Evolutionary conservation across 2,113 vertebrate genomes (phyloP), one percentile per base, ranked within the genome.

Genomic region (Syngnathoides biaculeatus): DNA sequence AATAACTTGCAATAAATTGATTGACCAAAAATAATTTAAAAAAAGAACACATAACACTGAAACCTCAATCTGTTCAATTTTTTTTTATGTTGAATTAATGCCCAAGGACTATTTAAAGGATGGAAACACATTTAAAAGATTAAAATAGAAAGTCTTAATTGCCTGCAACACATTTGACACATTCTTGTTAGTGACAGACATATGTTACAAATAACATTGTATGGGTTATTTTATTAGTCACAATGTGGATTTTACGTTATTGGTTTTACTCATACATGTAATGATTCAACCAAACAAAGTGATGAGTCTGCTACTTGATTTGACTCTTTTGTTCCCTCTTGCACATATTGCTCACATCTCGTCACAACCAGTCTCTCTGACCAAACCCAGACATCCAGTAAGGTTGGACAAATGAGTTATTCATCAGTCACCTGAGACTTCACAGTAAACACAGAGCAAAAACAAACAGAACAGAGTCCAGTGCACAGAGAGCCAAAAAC

Each of bases 391-490:
- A 74, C 65, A 62, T 73, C 22, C 64, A 70, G 65, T 64, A 56
- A 3, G 68, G 79, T 77, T 81, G 63, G 67, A 62, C 60, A 43
- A 82, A 87, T 84, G 82, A 82, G 76, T 58, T 75, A 82, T 86
- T 85, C 85, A 84, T 79, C 84, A 79, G 77, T 77, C 81, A 80
- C 84, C 79, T 75, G 77, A 79, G 84, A 84, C 85, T 55, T 57
- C 73, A 15, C 1, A 13, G 72, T 86, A 87, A 87, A 89, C 89
- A 90, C 83, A 90, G 83, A 87, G 68, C 73, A 74, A 86, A 86
- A 86, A 71, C 73, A 89, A 87, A 89, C 76, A 86, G 81, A 76
- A 60, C 52, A 65, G 76, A 69, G 72, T 15, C 19, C 39, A 65
- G 24, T 83, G 79, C 71, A 84, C 22, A 30, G 30, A 15, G 42